phyloP scores from a whole-genome alignment of 1,140 invertebrate species.

The Drosophila kepulauana region DNA sequence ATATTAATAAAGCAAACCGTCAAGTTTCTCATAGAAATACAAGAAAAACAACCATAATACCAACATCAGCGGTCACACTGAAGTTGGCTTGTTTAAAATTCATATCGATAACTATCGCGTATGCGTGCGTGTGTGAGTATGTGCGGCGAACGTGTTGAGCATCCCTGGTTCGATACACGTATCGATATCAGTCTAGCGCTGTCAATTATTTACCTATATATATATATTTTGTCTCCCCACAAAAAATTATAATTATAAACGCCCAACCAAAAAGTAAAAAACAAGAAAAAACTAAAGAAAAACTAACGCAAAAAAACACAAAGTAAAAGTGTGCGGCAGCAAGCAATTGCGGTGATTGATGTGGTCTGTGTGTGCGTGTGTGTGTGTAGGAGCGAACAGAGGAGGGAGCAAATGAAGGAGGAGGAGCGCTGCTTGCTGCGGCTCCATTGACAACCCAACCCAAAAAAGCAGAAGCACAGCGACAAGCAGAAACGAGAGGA shows the following conservation, averaged over 20 bases:
- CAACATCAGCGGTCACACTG: too few species aligned
- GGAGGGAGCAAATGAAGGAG: conserved; percentile 53
- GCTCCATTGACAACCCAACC: conserved; percentile 72
- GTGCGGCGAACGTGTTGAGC: conserved; percentile 18
- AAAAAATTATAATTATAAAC: conserved; percentile 51
- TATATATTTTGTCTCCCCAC: conserved; percentile 54
- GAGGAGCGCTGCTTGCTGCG: conserved; percentile 43
- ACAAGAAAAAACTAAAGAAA: background rate
- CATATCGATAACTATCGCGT: conserved; percentile 25
- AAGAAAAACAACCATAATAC: too few species aligned
- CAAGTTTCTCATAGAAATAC: too few species aligned
- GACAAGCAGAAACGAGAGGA: conserved; percentile 43
- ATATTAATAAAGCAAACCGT: too few species aligned
- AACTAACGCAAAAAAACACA: too few species aligned
- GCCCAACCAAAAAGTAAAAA: conserved; percentile 49
- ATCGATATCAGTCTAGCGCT: conserved; percentile 57
- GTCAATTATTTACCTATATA: conserved; percentile 58
- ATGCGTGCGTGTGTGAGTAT: background rate
- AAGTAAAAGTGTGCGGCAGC: background rate
- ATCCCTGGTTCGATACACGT: conserved; percentile 47
- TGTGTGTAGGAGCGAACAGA: conserved; percentile 24
- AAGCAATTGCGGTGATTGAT: conserved; percentile 5
- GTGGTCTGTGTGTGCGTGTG: too few species aligned
- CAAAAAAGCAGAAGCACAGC: conserved; percentile 45
- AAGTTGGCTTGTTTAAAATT: background rate